Conservation (phyloP, 2,797 vertebrate genomes). For the Lacerta bilineata region DNA sequence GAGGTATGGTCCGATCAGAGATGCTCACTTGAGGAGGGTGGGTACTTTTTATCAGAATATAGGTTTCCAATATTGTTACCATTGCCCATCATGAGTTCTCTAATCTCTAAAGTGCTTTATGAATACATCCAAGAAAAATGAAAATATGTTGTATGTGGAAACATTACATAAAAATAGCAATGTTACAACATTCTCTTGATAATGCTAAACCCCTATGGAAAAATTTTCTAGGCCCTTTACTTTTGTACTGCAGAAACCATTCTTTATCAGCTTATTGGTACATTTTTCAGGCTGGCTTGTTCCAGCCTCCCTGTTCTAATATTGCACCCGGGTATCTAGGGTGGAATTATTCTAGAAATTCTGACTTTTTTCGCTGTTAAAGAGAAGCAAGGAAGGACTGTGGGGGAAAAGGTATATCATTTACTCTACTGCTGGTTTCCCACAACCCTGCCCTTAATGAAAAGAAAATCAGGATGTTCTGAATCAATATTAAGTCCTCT, state of each 20-base stretch:
- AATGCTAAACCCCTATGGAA: neutral
- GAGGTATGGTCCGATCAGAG: too few species aligned
- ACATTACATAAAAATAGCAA: neutral
- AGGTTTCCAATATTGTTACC: neutral
- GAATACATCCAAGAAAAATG: neutral
- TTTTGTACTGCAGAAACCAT: slow-evolving; percentile 3
- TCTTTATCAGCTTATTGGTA: neutral
- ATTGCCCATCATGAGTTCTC: neutral
- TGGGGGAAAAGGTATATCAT: neutral
- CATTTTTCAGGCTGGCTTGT: neutral
- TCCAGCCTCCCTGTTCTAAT: neutral
- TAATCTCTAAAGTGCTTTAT: neutral
- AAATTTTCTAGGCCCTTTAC: neutral
- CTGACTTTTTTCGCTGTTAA: too few species aligned
- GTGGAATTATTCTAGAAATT: neutral
- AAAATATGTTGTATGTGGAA: neutral
- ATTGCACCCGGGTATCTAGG: neutral
- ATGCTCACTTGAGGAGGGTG: too few species aligned
- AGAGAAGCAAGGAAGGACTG: neutral
- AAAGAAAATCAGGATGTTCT: neutral
- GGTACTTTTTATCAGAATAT: too few species aligned
- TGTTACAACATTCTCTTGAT: neutral
- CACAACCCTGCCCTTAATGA: neutral
- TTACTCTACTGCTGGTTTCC: neutral
- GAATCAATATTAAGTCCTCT: neutral